Evolutionary conservation across 1,140 invertebrate species (phyloP), one percentile per base, ranked within the genome.

Genomic region (Eufriesea mexicana): DNA sequence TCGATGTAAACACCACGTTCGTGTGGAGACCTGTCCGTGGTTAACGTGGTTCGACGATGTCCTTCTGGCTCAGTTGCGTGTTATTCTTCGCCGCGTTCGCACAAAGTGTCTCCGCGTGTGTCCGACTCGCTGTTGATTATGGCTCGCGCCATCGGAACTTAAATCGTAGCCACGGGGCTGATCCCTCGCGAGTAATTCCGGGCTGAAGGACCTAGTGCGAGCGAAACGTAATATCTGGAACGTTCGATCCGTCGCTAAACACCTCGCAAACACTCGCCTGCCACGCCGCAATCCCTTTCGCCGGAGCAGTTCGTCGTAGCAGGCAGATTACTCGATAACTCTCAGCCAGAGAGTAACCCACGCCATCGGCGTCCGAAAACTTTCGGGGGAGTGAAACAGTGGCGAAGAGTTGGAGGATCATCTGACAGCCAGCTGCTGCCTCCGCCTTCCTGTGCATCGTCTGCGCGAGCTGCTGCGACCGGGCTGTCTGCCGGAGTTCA

Each of bases 301-400:
- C 47, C 23, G n/a, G 61, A 68, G 61, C 77, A 62, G 73, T 35
- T 76, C 57, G 59, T 16, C 67, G 74, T 71, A 57, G 66, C 75
- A 88, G 61, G 79, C 79, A 85, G 85, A 89, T 88, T 83, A 68
- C 71, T 85, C 79, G 76, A 85, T 83, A 88, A 85, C 79, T 89
- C 75, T 85, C 73, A 66, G 55, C 55, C 72, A 59, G 74, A 35
- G n/a, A n/a, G n/a, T n/a, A n/a, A n/a, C n/a, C 62, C 74, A 59
- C 70, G 81, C 76, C 64, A 75, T 54, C 55, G 71, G 55, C 62
- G 75, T 74, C 61, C 35, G 66, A 62, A 67, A 88, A 88, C 71
- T 88, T 88, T 79, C 35, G 5, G 12, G 28, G 47, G 25, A 35
- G 35, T 45, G 71, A 75, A 77, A 45, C 59, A 51, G 54, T 54